Evolutionary conservation across 2,113 vertebrate species (phyloP), one percentile per base, ranked within the genome.

Genomic region (Phylloscopus trochiloides): DNA sequence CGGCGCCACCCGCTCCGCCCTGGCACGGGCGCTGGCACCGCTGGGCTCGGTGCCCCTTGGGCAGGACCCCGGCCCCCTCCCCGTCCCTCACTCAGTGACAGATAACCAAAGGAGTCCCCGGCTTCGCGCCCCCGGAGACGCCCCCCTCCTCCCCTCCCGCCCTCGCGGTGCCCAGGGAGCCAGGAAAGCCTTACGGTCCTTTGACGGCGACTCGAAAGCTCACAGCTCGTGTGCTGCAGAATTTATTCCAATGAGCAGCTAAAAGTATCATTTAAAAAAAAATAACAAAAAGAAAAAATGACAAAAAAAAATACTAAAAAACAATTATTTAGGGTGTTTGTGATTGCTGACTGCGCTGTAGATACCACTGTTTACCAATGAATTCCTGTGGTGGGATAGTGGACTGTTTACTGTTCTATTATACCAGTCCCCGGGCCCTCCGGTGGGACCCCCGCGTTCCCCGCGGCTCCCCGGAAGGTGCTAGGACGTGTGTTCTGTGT

Each of bases 321-420:
- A 92, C 97, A 97, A 98, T 98, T 98, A 98, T 98, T 98, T 99
- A 99, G 99, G 98, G 98, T 98, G 98, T 98, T 99, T 98, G 99
- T 99, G 98, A 99, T 99, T 99, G 98, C 98, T 98, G 98, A 99
- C 98, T 98, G 99, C 99, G 98, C 98, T 97, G 97, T 99, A 99
- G 98, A 99, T 98, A 98, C 99, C 99, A 99, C 98, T 98, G 98
- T 99, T 99, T 99, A 99, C 99, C 98, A 98, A 99, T 99, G 98
- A 98, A 98, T 98, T 98, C 98, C 98, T 99, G 99, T 99, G 98
- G 98, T 99, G 98, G 99, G 99, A 98, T 99, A 98, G 98, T 99
- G 98, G 98, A 98, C 98, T 98, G 98, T 99, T 99, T 99, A 99
- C 99, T 99, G 98, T 99, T 98, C 98, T 98, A 98, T 99, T 99